Evolutionary conservation across 2,113 vertebrate genomes (phyloP).

Genomic region (Ctenomys sociabilis): DNA sequence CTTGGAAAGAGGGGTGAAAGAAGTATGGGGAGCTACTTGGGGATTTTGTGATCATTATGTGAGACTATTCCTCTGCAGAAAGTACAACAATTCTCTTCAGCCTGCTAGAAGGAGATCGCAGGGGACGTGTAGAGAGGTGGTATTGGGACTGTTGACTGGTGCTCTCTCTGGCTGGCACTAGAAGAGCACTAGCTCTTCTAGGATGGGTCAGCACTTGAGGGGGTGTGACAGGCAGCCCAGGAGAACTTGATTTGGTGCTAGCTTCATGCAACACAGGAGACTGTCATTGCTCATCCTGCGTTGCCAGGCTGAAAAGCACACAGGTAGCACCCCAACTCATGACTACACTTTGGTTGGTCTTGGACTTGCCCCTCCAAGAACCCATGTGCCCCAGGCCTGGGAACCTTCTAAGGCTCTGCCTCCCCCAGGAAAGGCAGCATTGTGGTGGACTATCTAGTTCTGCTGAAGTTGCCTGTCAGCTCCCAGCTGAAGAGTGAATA

Average conservation of each 20-base stretch:
- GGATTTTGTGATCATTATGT: neutral
- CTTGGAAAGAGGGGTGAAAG: neutral
- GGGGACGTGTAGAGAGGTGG: neutral
- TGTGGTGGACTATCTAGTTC: constrained; percentile 62
- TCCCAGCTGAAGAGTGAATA: fast-evolving
- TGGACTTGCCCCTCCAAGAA: neutral
- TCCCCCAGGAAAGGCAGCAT: constrained; percentile 65
- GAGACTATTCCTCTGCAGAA: neutral
- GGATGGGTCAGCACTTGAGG: neutral
- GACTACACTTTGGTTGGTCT: neutral
- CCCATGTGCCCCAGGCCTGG: neutral
- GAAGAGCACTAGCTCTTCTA: neutral
- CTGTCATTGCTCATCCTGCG: neutral
- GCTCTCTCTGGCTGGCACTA: neutral
- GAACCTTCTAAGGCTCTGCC: neutral
- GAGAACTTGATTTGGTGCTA: neutral
- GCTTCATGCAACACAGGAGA: neutral
- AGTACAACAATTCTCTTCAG: neutral
- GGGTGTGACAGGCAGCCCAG: neutral
- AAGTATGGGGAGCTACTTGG: neutral
- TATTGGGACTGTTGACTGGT: neutral
- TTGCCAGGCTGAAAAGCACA: neutral
- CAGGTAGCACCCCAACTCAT: neutral
- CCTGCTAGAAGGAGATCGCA: neutral
- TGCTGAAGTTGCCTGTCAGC: constrained; percentile 63